These are phyloP conservation scores for Tarsius wallacei DNA, from an alignment of 2,797 vertebrate genomes.

Conservation along the genomic window DNA sequence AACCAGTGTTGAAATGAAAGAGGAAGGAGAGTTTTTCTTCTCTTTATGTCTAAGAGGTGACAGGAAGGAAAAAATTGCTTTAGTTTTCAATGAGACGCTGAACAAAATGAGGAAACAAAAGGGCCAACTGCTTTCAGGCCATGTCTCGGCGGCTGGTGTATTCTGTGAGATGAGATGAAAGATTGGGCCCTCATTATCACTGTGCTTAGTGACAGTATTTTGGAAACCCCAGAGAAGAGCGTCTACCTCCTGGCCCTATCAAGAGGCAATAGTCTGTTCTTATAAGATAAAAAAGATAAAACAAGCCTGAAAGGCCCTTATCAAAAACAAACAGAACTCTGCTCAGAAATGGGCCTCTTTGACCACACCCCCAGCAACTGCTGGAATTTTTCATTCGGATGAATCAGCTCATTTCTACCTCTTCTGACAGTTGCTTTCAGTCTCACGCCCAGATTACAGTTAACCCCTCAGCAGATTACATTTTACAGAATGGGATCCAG, in stretches of 20 bases:
- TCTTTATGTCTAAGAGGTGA: not conserved
- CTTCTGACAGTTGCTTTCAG: constrained; percentile 39
- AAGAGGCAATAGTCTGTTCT: constrained; percentile 73
- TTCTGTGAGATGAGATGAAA: not conserved
- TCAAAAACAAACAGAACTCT: constrained; percentile 86
- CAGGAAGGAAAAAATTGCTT: not conserved
- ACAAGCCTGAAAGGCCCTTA: constrained; percentile 83
- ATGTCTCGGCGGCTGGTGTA: not conserved
- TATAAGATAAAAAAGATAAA: constrained; percentile 83
- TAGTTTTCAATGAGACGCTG: not conserved
- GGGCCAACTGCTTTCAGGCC: not conserved
- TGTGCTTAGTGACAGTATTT: constrained; percentile 52
- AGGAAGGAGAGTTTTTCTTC: not conserved
- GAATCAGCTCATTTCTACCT: constrained; percentile 57
- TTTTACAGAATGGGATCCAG: constrained; percentile 35
- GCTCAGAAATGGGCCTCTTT: constrained; percentile 76
- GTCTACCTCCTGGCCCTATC: constrained; percentile 27
- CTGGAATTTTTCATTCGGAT: not conserved
- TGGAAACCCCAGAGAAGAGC: constrained; percentile 60
- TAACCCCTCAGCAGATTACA: constrained; percentile 5
- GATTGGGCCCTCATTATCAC: not conserved
- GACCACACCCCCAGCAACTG: not conserved
- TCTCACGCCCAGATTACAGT: constrained; percentile 58
- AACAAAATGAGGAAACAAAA: not conserved
- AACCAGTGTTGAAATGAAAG: constrained; percentile 29